Evolutionary conservation across 1,140 invertebrate species (phyloP).

Genomic region (Drosophila ogumai): DNA sequence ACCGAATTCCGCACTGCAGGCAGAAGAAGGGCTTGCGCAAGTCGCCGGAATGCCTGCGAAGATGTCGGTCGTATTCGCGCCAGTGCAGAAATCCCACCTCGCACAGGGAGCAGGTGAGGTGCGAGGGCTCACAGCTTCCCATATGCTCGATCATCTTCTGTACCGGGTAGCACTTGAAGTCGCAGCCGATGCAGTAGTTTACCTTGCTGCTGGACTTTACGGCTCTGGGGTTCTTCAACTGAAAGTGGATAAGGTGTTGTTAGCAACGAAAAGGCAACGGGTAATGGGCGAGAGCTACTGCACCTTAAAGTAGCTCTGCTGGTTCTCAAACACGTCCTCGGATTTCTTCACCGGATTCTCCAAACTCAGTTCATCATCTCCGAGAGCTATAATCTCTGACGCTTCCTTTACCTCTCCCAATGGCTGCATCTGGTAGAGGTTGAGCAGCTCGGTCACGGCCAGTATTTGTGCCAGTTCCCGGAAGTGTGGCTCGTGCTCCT

Average conservation of each 20-base stretch:
- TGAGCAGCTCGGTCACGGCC: constrained; percentile 72
- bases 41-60: constrained; percentile 85
- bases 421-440: constrained; percentile 66
- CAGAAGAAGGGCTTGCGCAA: constrained; percentile 86
- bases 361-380: constrained; percentile 20
- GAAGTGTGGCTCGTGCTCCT: constrained; percentile 77
- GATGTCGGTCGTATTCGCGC: constrained; percentile 85
- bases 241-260: background rate
- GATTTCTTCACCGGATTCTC: constrained; percentile 36
- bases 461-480: constrained; percentile 72
- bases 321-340: constrained; percentile 70
- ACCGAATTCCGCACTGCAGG: constrained; percentile 85
- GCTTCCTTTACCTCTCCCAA: constrained; percentile 30
- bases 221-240: constrained; percentile 71
- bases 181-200: constrained; percentile 84
- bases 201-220: constrained; percentile 78
- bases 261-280: background rate
- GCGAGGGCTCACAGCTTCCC: constrained; percentile 85
- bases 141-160: constrained; percentile 85
- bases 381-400: constrained; percentile 1
- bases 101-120: constrained; percentile 86
- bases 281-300: too few species aligned
- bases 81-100: constrained; percentile 84
- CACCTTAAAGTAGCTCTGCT: constrained; percentile 79
- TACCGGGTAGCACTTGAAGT: constrained; percentile 84